These are phyloP conservation scores for Melanargia galathea DNA, from an alignment of 2,888 invertebrate genomes.

Conservation along the genomic window DNA sequence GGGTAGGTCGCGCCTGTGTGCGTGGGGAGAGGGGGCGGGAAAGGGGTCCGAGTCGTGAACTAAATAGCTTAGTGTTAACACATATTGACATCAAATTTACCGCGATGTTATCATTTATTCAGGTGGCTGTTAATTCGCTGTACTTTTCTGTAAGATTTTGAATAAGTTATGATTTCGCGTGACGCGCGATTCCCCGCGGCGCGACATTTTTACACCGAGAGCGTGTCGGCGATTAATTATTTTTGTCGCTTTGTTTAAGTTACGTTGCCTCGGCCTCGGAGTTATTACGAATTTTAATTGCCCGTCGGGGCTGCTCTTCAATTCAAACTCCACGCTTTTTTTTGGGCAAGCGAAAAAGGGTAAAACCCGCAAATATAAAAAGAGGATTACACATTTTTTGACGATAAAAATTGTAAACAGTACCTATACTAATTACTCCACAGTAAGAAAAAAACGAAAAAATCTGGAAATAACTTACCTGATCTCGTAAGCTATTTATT, in stretches of 20 bases:
- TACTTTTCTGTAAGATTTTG: conserved; percentile 63
- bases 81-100: conserved; percentile 83
- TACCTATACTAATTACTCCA: background rate
- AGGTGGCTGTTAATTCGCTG: conserved; percentile 75
- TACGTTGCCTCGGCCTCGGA: conserved; percentile 69
- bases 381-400: conserved; percentile 7
- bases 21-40: conserved; percentile 56
- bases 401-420: background rate
- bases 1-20: conserved; percentile 57
- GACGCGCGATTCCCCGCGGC: conserved; percentile 46
- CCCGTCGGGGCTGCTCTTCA: conserved; percentile 54
- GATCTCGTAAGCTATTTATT: no score
- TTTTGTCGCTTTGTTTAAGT: conserved; percentile 73
- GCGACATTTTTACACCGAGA: conserved; percentile 52
- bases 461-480: background rate
- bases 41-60: conserved; percentile 77
- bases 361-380: conserved; percentile 6
- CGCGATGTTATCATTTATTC: conserved; percentile 82
- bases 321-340: conserved; percentile 52
- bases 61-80: conserved; percentile 83
- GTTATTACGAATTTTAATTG: conserved; percentile 76
- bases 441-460: background rate
- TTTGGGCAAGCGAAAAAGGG: conserved; percentile 27
- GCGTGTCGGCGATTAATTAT: conserved; percentile 71
- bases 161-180: conserved; percentile 54